A percentile compares a stretch with the other conserved stretches of the same genome.
Conservation (phyloP, 2,797 vertebrate species). For the Danio tinwini region DNA sequence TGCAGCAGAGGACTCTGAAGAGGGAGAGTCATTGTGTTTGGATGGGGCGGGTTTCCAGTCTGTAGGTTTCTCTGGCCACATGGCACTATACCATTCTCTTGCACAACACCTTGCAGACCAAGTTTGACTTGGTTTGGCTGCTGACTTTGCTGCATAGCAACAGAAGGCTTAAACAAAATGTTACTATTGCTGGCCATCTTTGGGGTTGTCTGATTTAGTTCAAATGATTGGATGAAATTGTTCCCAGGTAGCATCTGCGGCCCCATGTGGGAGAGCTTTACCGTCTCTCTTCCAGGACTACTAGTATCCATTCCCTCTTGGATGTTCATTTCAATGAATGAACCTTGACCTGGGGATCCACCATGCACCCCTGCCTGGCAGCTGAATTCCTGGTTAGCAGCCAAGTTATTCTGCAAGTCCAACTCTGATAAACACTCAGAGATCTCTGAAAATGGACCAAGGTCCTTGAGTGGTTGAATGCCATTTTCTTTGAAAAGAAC, state of each 20-base stretch:
- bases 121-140: conserved; percentile 57
- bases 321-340: conserved; percentile 52
- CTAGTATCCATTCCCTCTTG: conserved; percentile 30
- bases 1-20: conserved; percentile 58
- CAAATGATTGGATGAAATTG: conserved; percentile 36
- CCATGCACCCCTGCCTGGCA: conserved; percentile 43
- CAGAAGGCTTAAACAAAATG: conserved; percentile 51
- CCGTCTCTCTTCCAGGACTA: conserved; percentile 22
- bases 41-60: conserved; percentile 50
- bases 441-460: conserved; percentile 33
- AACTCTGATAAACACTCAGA: conserved; percentile 52
- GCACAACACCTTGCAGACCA: conserved; percentile 15
- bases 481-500: conserved; percentile 67
- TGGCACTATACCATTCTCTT: conserved; percentile 31
- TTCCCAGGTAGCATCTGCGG: conserved; percentile 54
- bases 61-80: conserved; percentile 54
- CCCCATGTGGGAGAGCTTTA: conserved; percentile 70
- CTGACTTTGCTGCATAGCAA: conserved; percentile 44
- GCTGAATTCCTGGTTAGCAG: conserved; percentile 57
- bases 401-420: conserved; percentile 59
- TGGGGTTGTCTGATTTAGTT: conserved; percentile 16
- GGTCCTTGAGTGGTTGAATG: conserved; percentile 55
- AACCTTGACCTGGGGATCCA: conserved; percentile 43
- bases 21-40: conserved; percentile 51
- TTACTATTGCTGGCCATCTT: conserved; percentile 29